These are phyloP conservation scores for Mimachlamys varia DNA, from an alignment of 2,888 invertebrate species.

Conservation along the genomic window DNA sequence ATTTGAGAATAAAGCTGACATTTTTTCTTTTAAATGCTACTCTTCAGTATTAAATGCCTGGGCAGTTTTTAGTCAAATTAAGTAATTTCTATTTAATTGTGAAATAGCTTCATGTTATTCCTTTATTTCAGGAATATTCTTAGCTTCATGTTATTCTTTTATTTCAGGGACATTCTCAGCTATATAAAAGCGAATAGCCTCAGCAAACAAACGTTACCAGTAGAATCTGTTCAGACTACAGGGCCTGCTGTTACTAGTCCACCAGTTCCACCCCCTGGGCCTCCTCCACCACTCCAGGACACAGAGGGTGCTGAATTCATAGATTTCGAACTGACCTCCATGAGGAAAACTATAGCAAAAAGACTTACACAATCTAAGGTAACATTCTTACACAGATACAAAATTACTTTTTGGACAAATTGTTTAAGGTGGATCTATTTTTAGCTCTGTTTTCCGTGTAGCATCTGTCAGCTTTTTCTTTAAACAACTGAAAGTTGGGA, in stretches of 20 bases:
- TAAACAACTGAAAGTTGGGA: no score
- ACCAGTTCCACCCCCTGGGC: slow-evolving; percentile 47
- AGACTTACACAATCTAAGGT: slow-evolving; percentile 86
- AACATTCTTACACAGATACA: slow-evolving; percentile 47
- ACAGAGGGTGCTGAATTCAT: slow-evolving; percentile 67
- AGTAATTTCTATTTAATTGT: no score
- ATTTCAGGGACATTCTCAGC: slow-evolving; percentile 75
- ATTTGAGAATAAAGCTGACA: no score
- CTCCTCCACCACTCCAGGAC: slow-evolving; percentile 40
- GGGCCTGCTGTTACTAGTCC: slow-evolving; percentile 36
- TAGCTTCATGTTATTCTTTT: neutral
- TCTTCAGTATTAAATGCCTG: no score
- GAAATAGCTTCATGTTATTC: no score
- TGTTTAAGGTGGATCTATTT: slow-evolving; percentile 74
- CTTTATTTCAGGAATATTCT: no score
- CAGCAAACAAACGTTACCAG: slow-evolving; percentile 58
- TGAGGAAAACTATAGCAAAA: slow-evolving; percentile 86
- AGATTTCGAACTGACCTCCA: slow-evolving; percentile 85
- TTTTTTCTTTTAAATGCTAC: no score
- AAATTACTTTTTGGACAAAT: slow-evolving; percentile 80
- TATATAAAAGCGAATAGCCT: slow-evolving; percentile 70
- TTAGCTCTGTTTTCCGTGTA: no score
- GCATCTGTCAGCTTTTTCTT: no score
- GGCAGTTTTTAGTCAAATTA: no score
- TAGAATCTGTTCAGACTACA: slow-evolving; percentile 34